Base-by-base conservation (phyloP, 2,797 vertebrate genomes). In the Crenichthys baileyi region DNA sequence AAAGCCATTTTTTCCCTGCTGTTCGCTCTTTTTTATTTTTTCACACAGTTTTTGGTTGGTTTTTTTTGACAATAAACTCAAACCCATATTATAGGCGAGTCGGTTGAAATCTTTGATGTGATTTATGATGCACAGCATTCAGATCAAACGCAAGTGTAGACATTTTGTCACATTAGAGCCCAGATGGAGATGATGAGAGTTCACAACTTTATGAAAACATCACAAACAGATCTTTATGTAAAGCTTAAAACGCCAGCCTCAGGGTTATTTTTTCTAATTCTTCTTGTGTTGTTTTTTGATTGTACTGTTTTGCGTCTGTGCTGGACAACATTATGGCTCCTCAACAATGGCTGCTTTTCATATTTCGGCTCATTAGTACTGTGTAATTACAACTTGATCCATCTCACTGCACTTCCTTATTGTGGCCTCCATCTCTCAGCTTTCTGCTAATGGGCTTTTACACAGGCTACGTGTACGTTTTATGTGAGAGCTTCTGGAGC, bases 311-410 rank as follows among this genome's bases (percentile, higher is more conserved):
- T 73, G 44, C 22, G 2, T 80, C 56, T 71, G 44, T 72, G 0
- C 36, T 60, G 46, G 56, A 81, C 36, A 1, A 72, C 56, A 48
- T 75, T 78, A 20, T 73, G 61, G 36, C 53, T 81, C 68, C 58
- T 77, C 70, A 68, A 78, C 77, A 76, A 53, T 67, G 56, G 46
- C 58, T 77, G 63, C 77, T 80, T 61, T 78, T 85, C 76, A 80
- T 46, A 56, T 67, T n/a, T 79, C 26, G 51, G 60, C 83, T 90
- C 87, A 86, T 91, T 88, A 89, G 80, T 60, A 39, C 82, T 18
- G 58, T 77, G 20, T 84, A 86, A 90, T 89, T 87, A 83, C 76
- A 85, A 22, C 41, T 0, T 36, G 58, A 80, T 90, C 80, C 79
- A 70, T 87, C 78, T 79, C 71, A 55, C 22, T 82, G 89, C 36